Conservation (phyloP, 2,797 vertebrate species). For the Pangasius macronema region DNA sequence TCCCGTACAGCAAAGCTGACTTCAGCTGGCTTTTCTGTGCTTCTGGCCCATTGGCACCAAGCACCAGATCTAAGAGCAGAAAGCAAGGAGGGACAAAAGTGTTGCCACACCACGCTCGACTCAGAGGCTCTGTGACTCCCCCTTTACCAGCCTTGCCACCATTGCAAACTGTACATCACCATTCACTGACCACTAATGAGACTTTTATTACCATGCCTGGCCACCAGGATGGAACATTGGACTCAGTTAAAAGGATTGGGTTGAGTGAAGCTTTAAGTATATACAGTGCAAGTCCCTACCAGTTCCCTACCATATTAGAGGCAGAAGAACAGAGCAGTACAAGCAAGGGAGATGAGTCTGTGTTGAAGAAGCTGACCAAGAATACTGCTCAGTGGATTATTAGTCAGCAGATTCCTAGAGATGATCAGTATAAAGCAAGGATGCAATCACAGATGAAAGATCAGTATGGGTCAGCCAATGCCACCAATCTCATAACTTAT, state of each 20-base stretch:
- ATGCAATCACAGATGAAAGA: slow-evolving; percentile 58
- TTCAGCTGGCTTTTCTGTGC: slow-evolving; percentile 65
- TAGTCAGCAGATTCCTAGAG: slow-evolving; percentile 54
- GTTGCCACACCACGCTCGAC: background rate
- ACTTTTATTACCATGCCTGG: slow-evolving; percentile 12
- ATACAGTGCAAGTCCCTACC: background rate
- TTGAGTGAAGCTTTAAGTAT: slow-evolving; percentile 8
- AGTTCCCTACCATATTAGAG: slow-evolving; percentile 36
- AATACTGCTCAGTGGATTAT: slow-evolving; percentile 67
- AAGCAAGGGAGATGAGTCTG: slow-evolving; percentile 58
- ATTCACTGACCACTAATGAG: slow-evolving; percentile 24
- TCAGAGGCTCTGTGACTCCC: background rate
- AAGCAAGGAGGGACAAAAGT: slow-evolving; percentile 8
- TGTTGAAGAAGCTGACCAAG: slow-evolving; percentile 64
- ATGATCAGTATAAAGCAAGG: slow-evolving; percentile 43
- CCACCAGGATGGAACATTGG: background rate
- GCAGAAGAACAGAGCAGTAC: slow-evolving; percentile 20
- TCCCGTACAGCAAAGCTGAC: slow-evolving; percentile 64
- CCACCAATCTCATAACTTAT: slow-evolving; percentile 31
- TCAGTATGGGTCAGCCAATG: slow-evolving; percentile 55
- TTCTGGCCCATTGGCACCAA: slow-evolving; percentile 50
- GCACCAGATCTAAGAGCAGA: slow-evolving; percentile 33
- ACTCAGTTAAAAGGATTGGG: slow-evolving; percentile 29
- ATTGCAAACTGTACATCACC: background rate
- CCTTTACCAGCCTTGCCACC: slow-evolving; percentile 28